Evolutionary conservation across 2,888 invertebrate species (phyloP), one percentile per base, ranked within the genome.

Genomic region (Octonoba sinensis): DNA sequence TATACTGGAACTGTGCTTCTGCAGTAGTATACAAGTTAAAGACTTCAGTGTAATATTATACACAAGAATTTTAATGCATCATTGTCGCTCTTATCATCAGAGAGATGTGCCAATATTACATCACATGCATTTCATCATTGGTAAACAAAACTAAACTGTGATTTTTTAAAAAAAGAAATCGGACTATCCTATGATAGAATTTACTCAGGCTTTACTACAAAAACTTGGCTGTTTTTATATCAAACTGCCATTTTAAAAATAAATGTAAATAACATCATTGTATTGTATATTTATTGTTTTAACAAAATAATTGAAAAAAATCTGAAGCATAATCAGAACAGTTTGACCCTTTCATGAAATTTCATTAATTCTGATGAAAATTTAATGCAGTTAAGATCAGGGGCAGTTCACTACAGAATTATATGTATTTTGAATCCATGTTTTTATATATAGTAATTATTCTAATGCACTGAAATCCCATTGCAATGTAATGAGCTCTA

Each of bases 21-120:
- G 24, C 18, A 59, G 59, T 59, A 11, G 22, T 3, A 62, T 18
- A 12, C 20, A 56, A 56, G 18, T 44, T 6, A 16, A 44, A 62
- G 15, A 62, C 60, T 27, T 62, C 44, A 62, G 60, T 62, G 44
- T 62, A 56, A 27, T 27, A 27, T 27, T 27, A 24, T 56, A 20
- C 12, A 16, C 22, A 22, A 64, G 46, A 47, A 62, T 51, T 78
- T 72, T 54, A 62, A 44, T 11, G 51, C 18, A 78, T 66, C 78
- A 51, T 66, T 51, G 71, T 65, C 54, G 18, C 12, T 64, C 73
- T n/a, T 70, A 65, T 62, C 54, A 18, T 22, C 62, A 49, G 47
- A 49, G 27, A 22, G 71, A 60, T 79, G 79, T 79, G 79, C 79
- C 79, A 79, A 79, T 73, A 66, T 27, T 27, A 59, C 62, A 72